Base-by-base conservation (phyloP, 1,140 invertebrate genomes). In the Bombus pyrosoma region DNA sequence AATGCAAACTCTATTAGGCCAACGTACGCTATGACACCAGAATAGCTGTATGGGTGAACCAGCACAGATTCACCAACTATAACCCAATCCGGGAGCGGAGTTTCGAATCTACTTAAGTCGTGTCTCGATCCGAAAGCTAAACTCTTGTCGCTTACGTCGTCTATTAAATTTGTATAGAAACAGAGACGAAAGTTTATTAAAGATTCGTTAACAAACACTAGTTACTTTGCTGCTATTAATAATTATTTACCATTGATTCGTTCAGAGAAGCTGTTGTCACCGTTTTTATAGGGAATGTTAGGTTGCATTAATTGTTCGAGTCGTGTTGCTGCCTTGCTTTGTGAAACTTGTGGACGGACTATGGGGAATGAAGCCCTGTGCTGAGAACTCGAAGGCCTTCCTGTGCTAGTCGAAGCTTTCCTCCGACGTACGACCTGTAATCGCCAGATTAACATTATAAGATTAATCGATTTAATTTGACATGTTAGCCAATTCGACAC, bases 11-110 rank as follows among this genome's bases (percentile, higher is more conserved):
- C 97, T 72, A 98, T 98, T 79, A 96, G 96, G 28, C 98, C 98
- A 59, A 99, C 96, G 94, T 97, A 99, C 3, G 98, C 97, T 75
- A 99, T 97, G 15, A 98, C 97, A 81, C 98, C 98, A 32, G 97
- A 97, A 85, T 97, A 97, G 93, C 97, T 98, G 92, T 98, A 98
- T 4, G 98, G 98, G 79, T 98, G 96, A 86, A 99, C 98, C 86
- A 97, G 96, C 41, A 99, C 98, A 92, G 98, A 98, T 96, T 99
- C 98, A 74, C 98, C 98, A 59, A 98, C 93, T n/a, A 97, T 96
- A 84, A 99, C 96, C 98, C 98, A 99, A 15, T 98, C 97, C 4
- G 98, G 98, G 59, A 98, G 92, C 15, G 96, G 92, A 89, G 95
- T 93, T 89, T 96, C 96, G 66, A 95, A 93, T 92, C 95, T 95